Conservation (phyloP, 2,888 invertebrate species). For the Clitarchus hookeri region DNA sequence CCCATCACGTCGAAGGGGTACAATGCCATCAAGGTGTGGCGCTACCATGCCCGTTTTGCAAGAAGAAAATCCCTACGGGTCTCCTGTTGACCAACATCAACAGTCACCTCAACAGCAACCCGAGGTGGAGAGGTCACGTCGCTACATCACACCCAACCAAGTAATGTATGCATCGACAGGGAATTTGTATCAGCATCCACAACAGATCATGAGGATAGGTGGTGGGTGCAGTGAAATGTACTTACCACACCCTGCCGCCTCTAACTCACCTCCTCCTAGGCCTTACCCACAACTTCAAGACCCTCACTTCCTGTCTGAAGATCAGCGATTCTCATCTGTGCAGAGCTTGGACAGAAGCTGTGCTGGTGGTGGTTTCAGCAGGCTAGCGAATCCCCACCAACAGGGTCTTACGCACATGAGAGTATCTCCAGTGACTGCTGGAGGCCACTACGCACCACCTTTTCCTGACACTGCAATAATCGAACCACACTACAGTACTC, state of each 20-base stretch:
- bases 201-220: slow-evolving; percentile 38
- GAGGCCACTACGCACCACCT: slow-evolving; percentile 20
- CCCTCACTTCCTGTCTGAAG: slow-evolving; percentile 24
- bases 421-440: slow-evolving; percentile 39
- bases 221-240: slow-evolving; percentile 32
- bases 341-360: slow-evolving; percentile 38
- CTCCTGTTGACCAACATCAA: slow-evolving; percentile 61
- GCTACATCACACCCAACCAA: slow-evolving; percentile 62
- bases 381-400: slow-evolving; percentile 21
- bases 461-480: slow-evolving; percentile 37
- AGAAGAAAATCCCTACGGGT: slow-evolving; percentile 40
- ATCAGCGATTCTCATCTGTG: slow-evolving; percentile 26
- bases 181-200: slow-evolving; percentile 38
- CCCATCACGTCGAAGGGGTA: not conserved
- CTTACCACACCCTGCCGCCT: slow-evolving; percentile 33
- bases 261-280: slow-evolving; percentile 32
- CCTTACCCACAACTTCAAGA: slow-evolving; percentile 22
- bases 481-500: slow-evolving; percentile 43
- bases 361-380: slow-evolving; percentile 24
- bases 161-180: slow-evolving; percentile 42
- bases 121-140: slow-evolving; percentile 53
- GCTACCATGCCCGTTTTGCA: slow-evolving; percentile 25
- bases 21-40: not conserved
- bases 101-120: slow-evolving; percentile 67
- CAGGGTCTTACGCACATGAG: slow-evolving; percentile 43